These are phyloP conservation scores for Zaprionus bogoriensis DNA, from an alignment of 2,888 invertebrate species.

Conservation along the genomic window DNA sequence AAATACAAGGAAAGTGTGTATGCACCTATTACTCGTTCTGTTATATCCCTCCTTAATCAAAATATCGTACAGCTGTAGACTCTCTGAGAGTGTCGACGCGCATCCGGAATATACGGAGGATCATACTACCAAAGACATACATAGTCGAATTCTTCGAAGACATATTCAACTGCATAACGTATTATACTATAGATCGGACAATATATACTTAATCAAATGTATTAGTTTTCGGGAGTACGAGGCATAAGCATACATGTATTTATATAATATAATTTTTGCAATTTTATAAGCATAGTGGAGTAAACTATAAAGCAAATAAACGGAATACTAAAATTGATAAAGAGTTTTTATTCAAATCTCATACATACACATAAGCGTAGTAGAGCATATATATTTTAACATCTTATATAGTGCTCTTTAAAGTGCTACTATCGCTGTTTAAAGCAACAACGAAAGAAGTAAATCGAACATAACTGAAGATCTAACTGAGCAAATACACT, in stretches of 20 bases:
- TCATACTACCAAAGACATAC: conserved; percentile 64
- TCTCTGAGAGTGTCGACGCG: conserved; percentile 48
- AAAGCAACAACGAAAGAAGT: no score
- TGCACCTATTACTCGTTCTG: conserved; percentile 26
- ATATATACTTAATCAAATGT: conserved; percentile 77
- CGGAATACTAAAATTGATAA: conserved; percentile 22
- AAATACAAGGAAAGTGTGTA: conserved; percentile 32
- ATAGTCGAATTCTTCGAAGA: conserved; percentile 43
- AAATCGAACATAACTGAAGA: no score
- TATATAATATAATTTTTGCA: conserved; percentile 67
- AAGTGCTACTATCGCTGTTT: no score
- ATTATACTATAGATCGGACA: conserved; percentile 76
- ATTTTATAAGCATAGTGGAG: conserved; percentile 72
- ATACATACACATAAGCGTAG: background rate
- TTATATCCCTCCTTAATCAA: conserved; percentile 41
- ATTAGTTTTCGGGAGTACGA: conserved; percentile 36
- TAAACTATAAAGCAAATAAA: conserved; percentile 53
- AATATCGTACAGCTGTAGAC: conserved; percentile 22
- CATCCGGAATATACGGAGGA: conserved; percentile 7
- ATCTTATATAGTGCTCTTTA: no score
- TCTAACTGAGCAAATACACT: no score
- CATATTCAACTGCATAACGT: conserved; percentile 41
- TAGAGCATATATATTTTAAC: no score
- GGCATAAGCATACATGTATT: conserved; percentile 22
- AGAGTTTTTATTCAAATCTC: background rate